Conservation (phyloP, 2,113 vertebrate species). For the Sminthopsis crassicaudata region DNA sequence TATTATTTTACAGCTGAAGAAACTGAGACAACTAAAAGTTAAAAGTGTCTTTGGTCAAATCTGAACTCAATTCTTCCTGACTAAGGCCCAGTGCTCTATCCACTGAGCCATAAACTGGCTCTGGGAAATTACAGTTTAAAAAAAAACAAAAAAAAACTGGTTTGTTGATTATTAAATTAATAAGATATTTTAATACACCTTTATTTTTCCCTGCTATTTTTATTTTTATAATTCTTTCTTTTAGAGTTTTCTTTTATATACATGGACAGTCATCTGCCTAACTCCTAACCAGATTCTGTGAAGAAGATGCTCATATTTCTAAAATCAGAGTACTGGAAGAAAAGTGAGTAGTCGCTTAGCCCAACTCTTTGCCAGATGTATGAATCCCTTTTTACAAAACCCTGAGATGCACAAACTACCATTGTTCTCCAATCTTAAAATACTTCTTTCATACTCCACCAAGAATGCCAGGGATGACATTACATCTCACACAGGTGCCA, state of each 20-base stretch:
- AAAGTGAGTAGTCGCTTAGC: not conserved
- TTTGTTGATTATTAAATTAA: slow-evolving; percentile 5
- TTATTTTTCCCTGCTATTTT: not conserved
- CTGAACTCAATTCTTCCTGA: not conserved
- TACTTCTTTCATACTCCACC: not conserved
- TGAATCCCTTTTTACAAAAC: not conserved
- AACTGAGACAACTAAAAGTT: not conserved
- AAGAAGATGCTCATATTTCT: not conserved
- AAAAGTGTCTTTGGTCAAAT: not conserved
- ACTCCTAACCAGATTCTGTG: not conserved
- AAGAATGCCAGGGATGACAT: not conserved
- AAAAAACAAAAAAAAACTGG: slow-evolving; percentile 8
- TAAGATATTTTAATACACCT: not conserved
- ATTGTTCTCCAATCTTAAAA: not conserved
- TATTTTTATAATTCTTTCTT: not conserved
- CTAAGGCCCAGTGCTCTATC: not conserved
- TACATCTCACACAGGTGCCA: not conserved
- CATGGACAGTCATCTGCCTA: not conserved
- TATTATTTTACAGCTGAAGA: not conserved
- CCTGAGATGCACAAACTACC: not conserved
- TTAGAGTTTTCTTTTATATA: not conserved
- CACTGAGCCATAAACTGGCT: not conserved
- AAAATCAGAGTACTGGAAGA: not conserved
- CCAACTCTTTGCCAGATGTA: not conserved
- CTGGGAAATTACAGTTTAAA: slow-evolving; percentile 24